Evolutionary conservation across 2,113 vertebrate genomes (phyloP).

Genomic region (Manacus vitellinus): DNA sequence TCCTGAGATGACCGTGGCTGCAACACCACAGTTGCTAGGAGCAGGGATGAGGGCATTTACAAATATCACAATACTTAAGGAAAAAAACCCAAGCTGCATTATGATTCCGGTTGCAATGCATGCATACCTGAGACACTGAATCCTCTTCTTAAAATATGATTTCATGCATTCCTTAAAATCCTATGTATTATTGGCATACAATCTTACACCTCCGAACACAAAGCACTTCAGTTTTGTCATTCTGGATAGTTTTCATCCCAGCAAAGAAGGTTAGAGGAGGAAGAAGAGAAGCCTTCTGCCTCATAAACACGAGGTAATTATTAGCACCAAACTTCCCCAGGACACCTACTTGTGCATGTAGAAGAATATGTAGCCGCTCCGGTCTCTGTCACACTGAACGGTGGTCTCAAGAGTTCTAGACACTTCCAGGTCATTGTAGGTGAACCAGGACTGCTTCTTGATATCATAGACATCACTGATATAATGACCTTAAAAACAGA

Average conservation of each 20-base stretch:
- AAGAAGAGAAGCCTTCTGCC: background rate
- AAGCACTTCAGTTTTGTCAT: background rate
- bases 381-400: slow-evolving; percentile 90
- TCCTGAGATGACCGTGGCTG: background rate
- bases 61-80: background rate
- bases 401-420: slow-evolving; percentile 90
- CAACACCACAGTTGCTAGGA: background rate
- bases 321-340: background rate
- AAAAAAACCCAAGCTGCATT: background rate
- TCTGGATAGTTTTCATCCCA: background rate
- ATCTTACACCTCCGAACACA: background rate
- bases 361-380: slow-evolving; percentile 98
- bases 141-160: background rate
- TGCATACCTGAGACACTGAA: background rate
- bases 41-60: background rate
- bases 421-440: slow-evolving; percentile 96
- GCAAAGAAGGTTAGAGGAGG: background rate
- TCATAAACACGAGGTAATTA: background rate
- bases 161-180: background rate
- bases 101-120: background rate
- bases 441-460: slow-evolving; percentile 97
- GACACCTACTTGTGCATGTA: slow-evolving; percentile 96
- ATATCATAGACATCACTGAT: slow-evolving; percentile 97
- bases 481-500: slow-evolving; percentile 87
- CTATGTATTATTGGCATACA: background rate